Conservation (phyloP, 2,113 vertebrate genomes). For the Pica pica region DNA sequence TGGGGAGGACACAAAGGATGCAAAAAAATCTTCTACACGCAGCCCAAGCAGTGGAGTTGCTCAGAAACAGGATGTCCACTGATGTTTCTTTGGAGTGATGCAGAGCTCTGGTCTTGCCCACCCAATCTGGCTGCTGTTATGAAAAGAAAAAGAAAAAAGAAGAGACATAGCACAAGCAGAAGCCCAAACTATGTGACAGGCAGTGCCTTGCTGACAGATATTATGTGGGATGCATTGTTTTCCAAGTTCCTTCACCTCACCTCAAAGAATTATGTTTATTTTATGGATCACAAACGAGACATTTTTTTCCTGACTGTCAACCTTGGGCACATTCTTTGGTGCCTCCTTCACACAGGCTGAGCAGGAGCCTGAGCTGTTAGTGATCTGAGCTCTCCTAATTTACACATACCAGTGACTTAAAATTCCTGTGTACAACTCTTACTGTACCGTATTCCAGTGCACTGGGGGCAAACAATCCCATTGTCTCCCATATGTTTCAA, state of each 20-base stretch:
- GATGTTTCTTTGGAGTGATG: not conserved
- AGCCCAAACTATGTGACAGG: not conserved
- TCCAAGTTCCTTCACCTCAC: not conserved
- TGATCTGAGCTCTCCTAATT: constrained; percentile 2
- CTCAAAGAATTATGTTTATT: constrained; percentile 15
- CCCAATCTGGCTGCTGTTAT: not conserved
- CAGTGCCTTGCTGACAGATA: not conserved
- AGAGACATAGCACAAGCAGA: not conserved
- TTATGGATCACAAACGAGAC: not conserved
- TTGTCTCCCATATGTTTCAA: constrained; percentile 49
- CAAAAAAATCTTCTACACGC: not conserved
- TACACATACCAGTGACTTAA: constrained; percentile 14
- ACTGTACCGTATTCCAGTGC: constrained; percentile 16
- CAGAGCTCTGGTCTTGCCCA: not conserved
- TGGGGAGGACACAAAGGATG: not conserved
- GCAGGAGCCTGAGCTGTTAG: not conserved
- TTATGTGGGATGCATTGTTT: not conserved
- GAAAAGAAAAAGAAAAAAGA: not conserved
- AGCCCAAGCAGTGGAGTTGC: not conserved
- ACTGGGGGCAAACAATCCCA: constrained; percentile 34
- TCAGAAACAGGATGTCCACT: not conserved
- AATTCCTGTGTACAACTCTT: not conserved
- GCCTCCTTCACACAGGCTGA: not conserved
- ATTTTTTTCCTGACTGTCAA: not conserved
- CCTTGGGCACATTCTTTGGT: constrained; percentile 3